Evolutionary conservation across 1,140 invertebrate species (phyloP).

Genomic region (Drosophila ercepeae): DNA sequence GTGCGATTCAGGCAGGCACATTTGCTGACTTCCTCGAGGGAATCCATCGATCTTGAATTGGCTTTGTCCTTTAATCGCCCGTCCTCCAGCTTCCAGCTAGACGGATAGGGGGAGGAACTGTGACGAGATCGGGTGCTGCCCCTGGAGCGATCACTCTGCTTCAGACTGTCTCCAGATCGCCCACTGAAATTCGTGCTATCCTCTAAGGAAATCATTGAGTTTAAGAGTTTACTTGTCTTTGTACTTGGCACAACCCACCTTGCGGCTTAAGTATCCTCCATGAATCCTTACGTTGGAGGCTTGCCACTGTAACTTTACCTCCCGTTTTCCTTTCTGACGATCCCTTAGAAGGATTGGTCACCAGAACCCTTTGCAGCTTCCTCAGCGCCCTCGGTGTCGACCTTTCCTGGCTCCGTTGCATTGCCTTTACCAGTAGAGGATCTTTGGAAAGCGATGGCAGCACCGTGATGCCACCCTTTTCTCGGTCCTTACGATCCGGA

Average conservation of each 20-base stretch:
- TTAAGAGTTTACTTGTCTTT: too few relatives aligned
- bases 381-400: not conserved
- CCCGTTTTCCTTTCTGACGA: conserved; percentile 1
- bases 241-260: conserved; percentile 7
- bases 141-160: conserved; percentile 1
- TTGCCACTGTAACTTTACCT: not conserved
- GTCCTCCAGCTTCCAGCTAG: conserved; percentile 35
- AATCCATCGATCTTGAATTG: not conserved
- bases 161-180: conserved; percentile 22
- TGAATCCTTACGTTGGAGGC: not conserved
- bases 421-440: not conserved
- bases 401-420: conserved; percentile 5
- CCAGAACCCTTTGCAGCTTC: not conserved
- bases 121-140: conserved; percentile 32
- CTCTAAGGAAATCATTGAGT: not conserved
- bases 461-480: not conserved
- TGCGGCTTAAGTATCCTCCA: not conserved
- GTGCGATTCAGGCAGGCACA: conserved; percentile 39
- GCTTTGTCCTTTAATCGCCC: not conserved
- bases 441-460: conserved; percentile 3
- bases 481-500: not conserved
- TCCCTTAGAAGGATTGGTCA: not conserved
- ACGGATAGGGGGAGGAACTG: conserved; percentile 49
- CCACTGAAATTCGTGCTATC: not conserved
- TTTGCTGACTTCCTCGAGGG: conserved; percentile 20